Conservation (phyloP, 2,113 vertebrate species). For the Acrocephalus kingi region DNA sequence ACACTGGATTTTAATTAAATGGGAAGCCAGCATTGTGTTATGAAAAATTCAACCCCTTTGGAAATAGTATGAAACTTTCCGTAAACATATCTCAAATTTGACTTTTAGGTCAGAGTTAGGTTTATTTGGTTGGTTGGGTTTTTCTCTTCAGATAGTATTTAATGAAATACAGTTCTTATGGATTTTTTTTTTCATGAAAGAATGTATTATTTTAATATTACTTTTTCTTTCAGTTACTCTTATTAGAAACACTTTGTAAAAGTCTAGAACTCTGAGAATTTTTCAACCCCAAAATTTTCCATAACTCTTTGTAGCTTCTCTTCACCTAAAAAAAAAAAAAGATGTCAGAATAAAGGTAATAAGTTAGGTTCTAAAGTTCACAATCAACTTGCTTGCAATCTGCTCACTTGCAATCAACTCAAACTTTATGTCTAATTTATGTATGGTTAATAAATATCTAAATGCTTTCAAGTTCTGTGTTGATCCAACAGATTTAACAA, state of each 20-base stretch:
- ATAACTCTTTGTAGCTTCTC: neutral
- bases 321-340: neutral
- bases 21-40: neutral
- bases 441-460: neutral
- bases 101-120: neutral
- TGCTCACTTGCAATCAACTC: neutral
- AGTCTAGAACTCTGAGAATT: neutral
- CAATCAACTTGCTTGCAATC: neutral
- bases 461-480: neutral
- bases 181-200: neutral
- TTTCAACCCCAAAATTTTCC: neutral
- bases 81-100: neutral
- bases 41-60: neutral
- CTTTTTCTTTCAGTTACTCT: neutral
- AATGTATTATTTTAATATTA: neutral
- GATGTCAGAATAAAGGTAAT: neutral
- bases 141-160: neutral
- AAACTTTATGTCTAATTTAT: neutral
- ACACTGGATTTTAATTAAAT: neutral
- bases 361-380: neutral
- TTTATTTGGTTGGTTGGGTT: neutral
- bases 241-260: neutral
- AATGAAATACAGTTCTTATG: neutral
- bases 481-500: neutral
- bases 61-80: neutral